phyloP scores from a whole-genome alignment of 1,140 invertebrate species.

The Micrasema longulum region DNA sequence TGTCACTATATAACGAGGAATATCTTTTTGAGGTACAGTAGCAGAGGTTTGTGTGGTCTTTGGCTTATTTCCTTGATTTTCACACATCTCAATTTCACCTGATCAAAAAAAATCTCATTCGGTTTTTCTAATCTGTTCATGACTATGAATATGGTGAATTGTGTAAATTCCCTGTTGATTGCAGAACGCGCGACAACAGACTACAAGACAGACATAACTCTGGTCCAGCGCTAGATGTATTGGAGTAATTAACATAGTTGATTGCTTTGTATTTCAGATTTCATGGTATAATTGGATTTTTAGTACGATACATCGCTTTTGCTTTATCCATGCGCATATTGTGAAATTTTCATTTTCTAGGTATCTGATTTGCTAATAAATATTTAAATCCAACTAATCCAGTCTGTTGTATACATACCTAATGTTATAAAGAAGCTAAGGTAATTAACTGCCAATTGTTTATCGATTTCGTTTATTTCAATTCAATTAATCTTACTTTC shows the following conservation, averaged over 20 bases:
- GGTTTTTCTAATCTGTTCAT: too few species aligned
- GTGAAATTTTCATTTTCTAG: background rate
- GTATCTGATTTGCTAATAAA: background rate
- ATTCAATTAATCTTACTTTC: too few species aligned
- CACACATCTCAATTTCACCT: too few species aligned
- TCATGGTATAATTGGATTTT: conserved; percentile 1
- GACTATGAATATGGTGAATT: too few species aligned
- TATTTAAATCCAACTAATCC: background rate
- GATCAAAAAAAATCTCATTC: too few species aligned
- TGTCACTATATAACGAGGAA: too few species aligned
- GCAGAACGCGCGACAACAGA: conserved; percentile 15
- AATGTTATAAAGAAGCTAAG: background rate
- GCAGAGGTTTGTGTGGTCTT: too few species aligned
- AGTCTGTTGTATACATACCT: background rate
- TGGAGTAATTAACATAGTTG: background rate
- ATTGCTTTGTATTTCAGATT: background rate
- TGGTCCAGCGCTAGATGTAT: conserved; percentile 1
- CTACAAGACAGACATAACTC: conserved; percentile 1
- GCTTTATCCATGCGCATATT: background rate
- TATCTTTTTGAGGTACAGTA: too few species aligned
- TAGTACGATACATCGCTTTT: background rate
- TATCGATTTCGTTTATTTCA: too few species aligned
- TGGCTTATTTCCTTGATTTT: too few species aligned
- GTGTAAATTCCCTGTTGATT: conserved; percentile 13
- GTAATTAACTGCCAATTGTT: too few species aligned